Percentiles rank a stretch among this genome's conserved stretches.
Evolutionary conservation across 2,797 vertebrate genomes (phyloP).

Genomic region (Bovichtus variegatus): DNA sequence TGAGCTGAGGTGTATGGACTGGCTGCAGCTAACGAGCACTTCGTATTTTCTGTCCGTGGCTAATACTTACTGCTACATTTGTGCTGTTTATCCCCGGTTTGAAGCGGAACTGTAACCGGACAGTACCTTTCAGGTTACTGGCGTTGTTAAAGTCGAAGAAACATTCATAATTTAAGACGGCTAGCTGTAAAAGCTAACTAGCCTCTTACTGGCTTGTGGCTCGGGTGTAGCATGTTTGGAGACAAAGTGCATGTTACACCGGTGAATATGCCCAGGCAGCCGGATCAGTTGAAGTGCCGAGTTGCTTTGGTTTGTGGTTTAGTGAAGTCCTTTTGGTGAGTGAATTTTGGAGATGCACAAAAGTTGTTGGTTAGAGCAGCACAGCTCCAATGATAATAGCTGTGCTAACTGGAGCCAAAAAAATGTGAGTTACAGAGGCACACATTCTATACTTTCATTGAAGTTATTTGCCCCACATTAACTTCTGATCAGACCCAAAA

Average conservation of each 20-base stretch:
- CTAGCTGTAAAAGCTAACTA: not conserved
- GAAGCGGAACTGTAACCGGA: rapidly evolving
- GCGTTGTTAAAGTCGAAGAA: rapidly evolving
- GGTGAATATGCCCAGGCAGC: rapidly evolving
- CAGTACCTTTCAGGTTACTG: rapidly evolving
- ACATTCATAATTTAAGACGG: rapidly evolving
- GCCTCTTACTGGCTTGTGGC: not conserved
- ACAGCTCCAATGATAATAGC: rapidly evolving
- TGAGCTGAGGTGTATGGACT: not conserved
- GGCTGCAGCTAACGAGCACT: not conserved
- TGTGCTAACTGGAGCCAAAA: not conserved
- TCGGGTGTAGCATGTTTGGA: not conserved
- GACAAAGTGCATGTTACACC: not conserved
- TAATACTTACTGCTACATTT: rapidly evolving
- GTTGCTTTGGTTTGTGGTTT: rapidly evolving
- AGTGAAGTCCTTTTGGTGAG: rapidly evolving
- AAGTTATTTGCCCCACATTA: not conserved
- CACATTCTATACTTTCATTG: not conserved
- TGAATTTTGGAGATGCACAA: rapidly evolving
- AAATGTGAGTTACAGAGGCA: not conserved
- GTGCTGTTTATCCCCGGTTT: rapidly evolving
- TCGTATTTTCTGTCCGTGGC: rapidly evolving
- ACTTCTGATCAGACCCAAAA: not conserved
- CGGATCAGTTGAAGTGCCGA: rapidly evolving
- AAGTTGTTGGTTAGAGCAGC: not conserved